These are phyloP conservation scores for Acrocephalus arundinaceus DNA, from an alignment of 2,113 vertebrate genomes.

Conservation along the genomic window DNA sequence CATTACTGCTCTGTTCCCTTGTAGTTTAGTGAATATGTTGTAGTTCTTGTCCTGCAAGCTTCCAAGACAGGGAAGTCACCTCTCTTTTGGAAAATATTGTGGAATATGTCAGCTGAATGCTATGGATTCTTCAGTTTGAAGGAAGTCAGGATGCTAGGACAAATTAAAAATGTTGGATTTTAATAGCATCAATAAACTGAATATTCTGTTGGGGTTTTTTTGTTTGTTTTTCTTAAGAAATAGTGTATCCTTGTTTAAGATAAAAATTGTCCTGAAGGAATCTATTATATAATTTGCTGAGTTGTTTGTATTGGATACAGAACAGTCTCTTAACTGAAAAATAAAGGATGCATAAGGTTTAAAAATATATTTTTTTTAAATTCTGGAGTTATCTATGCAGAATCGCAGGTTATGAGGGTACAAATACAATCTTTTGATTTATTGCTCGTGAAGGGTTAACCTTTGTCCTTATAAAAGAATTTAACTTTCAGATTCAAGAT, in stretches of 20 bases:
- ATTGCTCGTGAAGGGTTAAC: background rate
- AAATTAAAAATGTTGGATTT: background rate
- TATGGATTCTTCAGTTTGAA: background rate
- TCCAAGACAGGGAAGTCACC: background rate
- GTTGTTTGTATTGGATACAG: background rate
- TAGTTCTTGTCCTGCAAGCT: background rate
- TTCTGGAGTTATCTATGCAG: background rate
- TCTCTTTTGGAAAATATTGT: background rate
- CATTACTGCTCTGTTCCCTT: background rate
- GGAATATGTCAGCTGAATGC: background rate
- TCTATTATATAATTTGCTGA: background rate
- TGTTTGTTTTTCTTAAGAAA: background rate
- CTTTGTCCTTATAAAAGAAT: background rate
- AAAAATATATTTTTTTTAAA: background rate
- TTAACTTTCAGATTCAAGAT: conserved; percentile 79
- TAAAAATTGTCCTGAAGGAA: background rate
- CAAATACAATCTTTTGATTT: background rate
- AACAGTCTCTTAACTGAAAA: background rate
- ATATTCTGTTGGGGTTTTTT: background rate
- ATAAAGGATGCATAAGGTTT: background rate
- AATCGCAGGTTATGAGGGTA: background rate
- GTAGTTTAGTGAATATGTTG: background rate
- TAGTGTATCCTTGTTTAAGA: background rate
- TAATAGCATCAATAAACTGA: background rate
- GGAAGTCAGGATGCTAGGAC: background rate